Evolutionary conservation across 2,888 invertebrate genomes (phyloP), one percentile per base, ranked within the genome.

Genomic region (Anticlea derivata): DNA sequence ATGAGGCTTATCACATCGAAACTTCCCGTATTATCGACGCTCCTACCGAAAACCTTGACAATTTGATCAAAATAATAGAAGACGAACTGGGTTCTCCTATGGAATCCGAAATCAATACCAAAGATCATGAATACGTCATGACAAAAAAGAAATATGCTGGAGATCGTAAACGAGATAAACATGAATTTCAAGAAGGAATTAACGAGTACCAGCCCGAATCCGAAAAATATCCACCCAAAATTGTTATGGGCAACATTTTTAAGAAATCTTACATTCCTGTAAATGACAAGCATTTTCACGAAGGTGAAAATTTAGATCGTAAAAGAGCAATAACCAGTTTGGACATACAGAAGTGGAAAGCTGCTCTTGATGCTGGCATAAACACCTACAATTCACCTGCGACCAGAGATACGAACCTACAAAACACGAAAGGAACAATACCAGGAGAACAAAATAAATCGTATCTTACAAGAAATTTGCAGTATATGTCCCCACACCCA

Each of bases 51-150:
- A 79, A 85, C 48, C 63, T 90, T 11, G 85, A 88, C 55, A 77
- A 73, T 50, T 69, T 90, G 38, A 83, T 89, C 10, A 82, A 83
- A 72, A 81, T 82, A 30, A 73, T 89, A 5, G 90, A 89, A 73
- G 75, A 84, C 20, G 90, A 90, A 66, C 62, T 90, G 38, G 78
- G 70, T 27, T 65, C 73, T 17, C 70, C 82, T 24, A 61, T 74
- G 39, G 77, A 78, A 7, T 30, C 64, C 3, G 54, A 65, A 12
- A 8, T 54, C 1, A 58, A 38, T 37, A 27, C 53, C 33, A 58
- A 65, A 58, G 52, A 65, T n/a, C 55, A 61, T 8, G 49, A 65
- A 49, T 66, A 60, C 47, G 22, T 33, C 6, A 33, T 50, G 35
- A 10, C 54, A 29, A 67, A 66, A 58, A 65, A 60, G 24, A 70